Percentiles rank a stretch among this genome's conserved stretches.
These are phyloP conservation scores for Chelonia mydas DNA, from an alignment of 2,797 vertebrate genomes.

Conservation along the genomic window DNA sequence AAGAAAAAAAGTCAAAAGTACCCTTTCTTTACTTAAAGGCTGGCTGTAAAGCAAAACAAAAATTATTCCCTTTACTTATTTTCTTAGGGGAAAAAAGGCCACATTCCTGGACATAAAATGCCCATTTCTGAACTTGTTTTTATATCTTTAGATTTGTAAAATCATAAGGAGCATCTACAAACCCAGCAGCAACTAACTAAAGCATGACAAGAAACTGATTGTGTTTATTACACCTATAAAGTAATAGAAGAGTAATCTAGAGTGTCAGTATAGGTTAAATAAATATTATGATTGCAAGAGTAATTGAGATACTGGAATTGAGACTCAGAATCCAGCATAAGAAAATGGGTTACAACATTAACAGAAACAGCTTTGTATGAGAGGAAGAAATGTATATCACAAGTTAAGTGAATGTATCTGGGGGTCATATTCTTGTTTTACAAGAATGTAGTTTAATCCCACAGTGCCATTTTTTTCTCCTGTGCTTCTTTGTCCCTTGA, in stretches of 20 bases:
- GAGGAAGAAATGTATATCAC: background rate
- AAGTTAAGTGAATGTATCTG: background rate
- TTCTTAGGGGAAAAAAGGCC: background rate
- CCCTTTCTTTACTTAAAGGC: background rate
- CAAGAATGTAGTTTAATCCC: background rate
- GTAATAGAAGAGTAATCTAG: background rate
- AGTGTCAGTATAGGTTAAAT: background rate
- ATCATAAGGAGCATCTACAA: background rate
- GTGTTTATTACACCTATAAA: background rate
- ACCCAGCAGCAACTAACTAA: background rate
- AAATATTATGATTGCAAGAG: background rate
- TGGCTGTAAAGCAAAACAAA: background rate
- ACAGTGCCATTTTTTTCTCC: background rate
- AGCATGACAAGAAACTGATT: background rate
- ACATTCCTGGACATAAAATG: background rate
- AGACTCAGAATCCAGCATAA: background rate
- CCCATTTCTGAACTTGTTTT: background rate
- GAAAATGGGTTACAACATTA: background rate
- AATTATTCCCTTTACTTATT: background rate
- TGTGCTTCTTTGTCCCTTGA: background rate
- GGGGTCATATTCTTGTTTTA: background rate
- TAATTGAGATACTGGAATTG: background rate
- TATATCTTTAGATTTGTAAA: background rate
- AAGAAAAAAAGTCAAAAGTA: background rate
- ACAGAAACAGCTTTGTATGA: background rate